These are phyloP conservation scores for Melanostigma gelatinosum DNA, from an alignment of 2,113 vertebrate species.

Conservation along the genomic window DNA sequence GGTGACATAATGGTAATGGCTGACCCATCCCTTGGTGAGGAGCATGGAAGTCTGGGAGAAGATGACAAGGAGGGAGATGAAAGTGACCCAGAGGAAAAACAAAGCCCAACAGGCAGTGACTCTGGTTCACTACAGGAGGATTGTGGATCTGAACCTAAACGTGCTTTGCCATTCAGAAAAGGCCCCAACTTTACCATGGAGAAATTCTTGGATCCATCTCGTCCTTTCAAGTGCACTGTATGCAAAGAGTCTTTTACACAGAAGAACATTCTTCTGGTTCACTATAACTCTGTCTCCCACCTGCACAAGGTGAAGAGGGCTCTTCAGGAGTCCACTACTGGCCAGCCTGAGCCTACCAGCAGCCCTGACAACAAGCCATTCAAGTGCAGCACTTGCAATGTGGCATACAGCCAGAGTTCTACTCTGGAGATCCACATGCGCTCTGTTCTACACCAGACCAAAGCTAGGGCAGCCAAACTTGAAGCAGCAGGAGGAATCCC, in stretches of 20 bases:
- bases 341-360: slow-evolving; percentile 95
- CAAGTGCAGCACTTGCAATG: slow-evolving; percentile 97
- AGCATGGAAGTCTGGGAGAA: slow-evolving; percentile 93
- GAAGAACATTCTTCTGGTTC: slow-evolving; percentile 98
- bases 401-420: slow-evolving; percentile 99
- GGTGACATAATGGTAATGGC: slow-evolving; percentile 95
- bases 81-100: slow-evolving; percentile 96
- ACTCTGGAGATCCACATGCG: slow-evolving; percentile 99
- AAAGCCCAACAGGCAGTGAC: slow-evolving; percentile 96
- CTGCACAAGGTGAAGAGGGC: slow-evolving; percentile 98
- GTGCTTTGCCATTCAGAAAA: slow-evolving; percentile 96
- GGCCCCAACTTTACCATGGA: slow-evolving; percentile 99
- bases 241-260: slow-evolving; percentile 99
- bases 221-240: slow-evolving; percentile 98
- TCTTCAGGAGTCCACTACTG: slow-evolving; percentile 95
- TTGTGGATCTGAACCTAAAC: slow-evolving; percentile 95
- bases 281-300: slow-evolving; percentile 99
- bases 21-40: slow-evolving; percentile 91
- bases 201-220: slow-evolving; percentile 97
- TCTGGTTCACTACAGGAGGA: slow-evolving; percentile 95
- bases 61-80: slow-evolving; percentile 97
- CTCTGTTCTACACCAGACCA: slow-evolving; percentile 98
- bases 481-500: slow-evolving; percentile 91
- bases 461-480: slow-evolving; percentile 96
- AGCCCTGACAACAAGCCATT: slow-evolving; percentile 99